Conservation (phyloP, 2,888 invertebrate genomes). For the Eurytoma californica region DNA sequence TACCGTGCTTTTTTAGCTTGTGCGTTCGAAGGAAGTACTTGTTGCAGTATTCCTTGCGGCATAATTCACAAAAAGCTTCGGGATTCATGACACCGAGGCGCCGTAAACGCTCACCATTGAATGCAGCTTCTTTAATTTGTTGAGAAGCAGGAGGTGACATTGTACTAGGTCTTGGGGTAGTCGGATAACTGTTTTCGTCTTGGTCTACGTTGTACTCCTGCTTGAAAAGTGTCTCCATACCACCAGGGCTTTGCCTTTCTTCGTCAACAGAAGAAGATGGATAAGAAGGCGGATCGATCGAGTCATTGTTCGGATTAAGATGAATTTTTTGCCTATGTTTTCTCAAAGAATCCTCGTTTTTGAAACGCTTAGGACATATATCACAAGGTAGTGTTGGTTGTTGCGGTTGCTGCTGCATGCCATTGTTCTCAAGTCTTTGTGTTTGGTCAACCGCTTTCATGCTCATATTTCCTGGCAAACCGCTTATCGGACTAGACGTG, state of each 20-base stretch:
- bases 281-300: slow-evolving; percentile 58
- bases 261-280: slow-evolving; percentile 60
- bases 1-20: slow-evolving; percentile 94
- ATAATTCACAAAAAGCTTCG: slow-evolving; percentile 95
- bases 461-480: slow-evolving; percentile 53
- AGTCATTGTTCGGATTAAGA: slow-evolving; percentile 71
- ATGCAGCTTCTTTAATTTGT: slow-evolving; percentile 83
- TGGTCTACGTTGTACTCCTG: slow-evolving; percentile 72
- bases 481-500: slow-evolving; percentile 33
- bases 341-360: slow-evolving; percentile 83
- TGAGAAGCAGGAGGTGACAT: slow-evolving; percentile 74
- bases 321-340: slow-evolving; percentile 84
- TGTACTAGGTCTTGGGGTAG: slow-evolving; percentile 63
- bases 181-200: slow-evolving; percentile 67
- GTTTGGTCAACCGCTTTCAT: slow-evolving; percentile 58
- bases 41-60: slow-evolving; percentile 94
- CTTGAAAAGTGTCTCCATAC: slow-evolving; percentile 70
- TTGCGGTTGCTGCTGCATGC: slow-evolving; percentile 48
- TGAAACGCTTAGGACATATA: slow-evolving; percentile 84
- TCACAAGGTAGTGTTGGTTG: slow-evolving; percentile 78
- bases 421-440: slow-evolving; percentile 59
- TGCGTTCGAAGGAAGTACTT: slow-evolving; percentile 95
- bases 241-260: slow-evolving; percentile 67
- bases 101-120: slow-evolving; percentile 84
- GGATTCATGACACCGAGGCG: slow-evolving; percentile 89